Conservation (phyloP, 2,113 vertebrate species). For the Rhinoderma darwinii region DNA sequence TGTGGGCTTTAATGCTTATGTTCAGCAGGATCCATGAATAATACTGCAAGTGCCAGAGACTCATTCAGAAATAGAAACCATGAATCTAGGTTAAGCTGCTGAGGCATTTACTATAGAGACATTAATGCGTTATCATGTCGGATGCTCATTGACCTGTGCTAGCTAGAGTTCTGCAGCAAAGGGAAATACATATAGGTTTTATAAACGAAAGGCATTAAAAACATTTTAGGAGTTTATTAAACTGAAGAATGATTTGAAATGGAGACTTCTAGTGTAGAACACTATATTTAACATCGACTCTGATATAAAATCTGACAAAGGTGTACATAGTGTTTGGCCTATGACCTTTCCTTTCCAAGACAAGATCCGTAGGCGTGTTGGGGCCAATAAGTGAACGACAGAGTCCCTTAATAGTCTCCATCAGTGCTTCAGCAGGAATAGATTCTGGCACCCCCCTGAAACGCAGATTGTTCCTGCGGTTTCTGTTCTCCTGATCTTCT, state of each 20-base stretch:
- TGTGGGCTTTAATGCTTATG: constrained; percentile 17
- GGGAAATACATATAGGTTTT: background rate
- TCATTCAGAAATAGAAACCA: constrained; percentile 56
- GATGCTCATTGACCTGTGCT: constrained; percentile 47
- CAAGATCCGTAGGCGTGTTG: too few species aligned
- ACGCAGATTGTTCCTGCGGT: too few species aligned
- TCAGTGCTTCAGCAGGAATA: too few species aligned
- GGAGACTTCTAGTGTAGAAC: background rate
- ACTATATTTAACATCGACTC: background rate
- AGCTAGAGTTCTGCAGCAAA: constrained; percentile 3
- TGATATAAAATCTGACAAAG: too few species aligned
- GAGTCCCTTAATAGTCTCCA: too few species aligned
- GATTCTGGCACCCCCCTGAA: too few species aligned
- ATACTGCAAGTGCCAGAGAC: constrained; percentile 21
- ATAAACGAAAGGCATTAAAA: background rate
- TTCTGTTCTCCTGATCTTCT: too few species aligned
- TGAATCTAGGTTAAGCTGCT: constrained; percentile 55
- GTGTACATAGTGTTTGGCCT: background rate
- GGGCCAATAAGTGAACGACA: too few species aligned
- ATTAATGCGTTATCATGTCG: constrained; percentile 39
- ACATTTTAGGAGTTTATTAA: background rate
- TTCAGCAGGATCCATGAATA: constrained; percentile 29
- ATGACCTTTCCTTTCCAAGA: too few species aligned
- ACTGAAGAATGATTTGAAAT: background rate
- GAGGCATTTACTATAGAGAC: constrained; percentile 51